These are phyloP conservation scores for Calephelis virginiensis DNA, from an alignment of 1,140 invertebrate species.

Conservation along the genomic window DNA sequence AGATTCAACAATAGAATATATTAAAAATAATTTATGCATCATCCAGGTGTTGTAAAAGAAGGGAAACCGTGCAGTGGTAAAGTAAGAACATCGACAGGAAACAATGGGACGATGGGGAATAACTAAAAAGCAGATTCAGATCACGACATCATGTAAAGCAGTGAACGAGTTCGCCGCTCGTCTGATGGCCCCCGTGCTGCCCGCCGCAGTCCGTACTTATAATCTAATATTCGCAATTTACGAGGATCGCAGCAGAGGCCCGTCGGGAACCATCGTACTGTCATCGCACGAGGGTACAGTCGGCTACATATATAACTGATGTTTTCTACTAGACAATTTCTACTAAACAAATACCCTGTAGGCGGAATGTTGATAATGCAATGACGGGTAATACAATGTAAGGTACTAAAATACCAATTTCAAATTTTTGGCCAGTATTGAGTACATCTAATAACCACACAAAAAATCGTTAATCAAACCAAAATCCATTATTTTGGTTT, in stretches of 20 bases:
- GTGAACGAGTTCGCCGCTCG: conserved; percentile 63
- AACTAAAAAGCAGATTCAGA: conserved; percentile 68
- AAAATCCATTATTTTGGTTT: too few relatives aligned
- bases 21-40: conserved; percentile 1
- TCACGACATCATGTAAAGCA: conserved; percentile 60
- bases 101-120: conserved; percentile 55
- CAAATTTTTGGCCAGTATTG: too few relatives aligned
- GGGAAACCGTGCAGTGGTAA: conserved; percentile 30
- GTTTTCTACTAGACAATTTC: too few relatives aligned
- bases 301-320: conserved; percentile 8
- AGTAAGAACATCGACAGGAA: conserved; percentile 30
- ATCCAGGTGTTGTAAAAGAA: conserved; percentile 2
- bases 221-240: conserved; percentile 78
- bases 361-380: too few relatives aligned
- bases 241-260: conserved; percentile 66
- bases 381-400: too few relatives aligned
- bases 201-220: conserved; percentile 70
- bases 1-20: not conserved
- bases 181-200: conserved; percentile 62
- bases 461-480: too few relatives aligned
- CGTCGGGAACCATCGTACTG: conserved; percentile 62
- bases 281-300: conserved; percentile 44
- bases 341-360: too few relatives aligned
- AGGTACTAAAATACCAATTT: too few relatives aligned
- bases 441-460: too few relatives aligned